Conservation (phyloP, 2,797 vertebrate genomes). For the Pantherophis vulpinus region DNA sequence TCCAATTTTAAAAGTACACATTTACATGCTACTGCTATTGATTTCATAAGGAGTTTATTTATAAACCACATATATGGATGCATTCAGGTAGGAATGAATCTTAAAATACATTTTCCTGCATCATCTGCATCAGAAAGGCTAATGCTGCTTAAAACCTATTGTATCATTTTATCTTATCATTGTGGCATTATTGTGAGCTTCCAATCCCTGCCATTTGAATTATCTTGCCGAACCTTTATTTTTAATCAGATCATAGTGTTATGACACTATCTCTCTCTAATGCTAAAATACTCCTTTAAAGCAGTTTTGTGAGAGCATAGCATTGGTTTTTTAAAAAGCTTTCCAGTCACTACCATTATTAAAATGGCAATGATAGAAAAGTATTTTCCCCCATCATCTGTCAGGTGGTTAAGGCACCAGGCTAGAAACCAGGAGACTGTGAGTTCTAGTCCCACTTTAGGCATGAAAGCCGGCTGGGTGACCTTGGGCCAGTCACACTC, state of each 20-base stretch:
- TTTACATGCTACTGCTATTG: not conserved
- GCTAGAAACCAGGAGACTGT: not conserved
- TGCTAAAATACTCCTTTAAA: not conserved
- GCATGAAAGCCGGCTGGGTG: not conserved
- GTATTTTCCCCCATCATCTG: not conserved
- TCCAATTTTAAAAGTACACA: not conserved
- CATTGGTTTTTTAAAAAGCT: not conserved
- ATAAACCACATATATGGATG: not conserved
- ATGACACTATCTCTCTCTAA: not conserved
- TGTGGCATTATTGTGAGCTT: not conserved
- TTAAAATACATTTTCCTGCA: not conserved
- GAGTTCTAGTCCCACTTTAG: not conserved
- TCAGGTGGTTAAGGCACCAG: not conserved
- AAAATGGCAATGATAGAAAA: not conserved
- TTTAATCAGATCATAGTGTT: not conserved
- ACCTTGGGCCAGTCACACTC: not conserved
- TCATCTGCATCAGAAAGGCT: not conserved
- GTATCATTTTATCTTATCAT: not conserved
- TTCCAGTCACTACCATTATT: not conserved
- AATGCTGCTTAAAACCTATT: not conserved
- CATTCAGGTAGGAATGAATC: not conserved
- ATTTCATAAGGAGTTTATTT: not conserved
- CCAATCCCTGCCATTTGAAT: not conserved
- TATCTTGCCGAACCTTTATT: not conserved
- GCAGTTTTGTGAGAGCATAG: not conserved